Base-by-base conservation (phyloP, 2,113 vertebrate genomes). In the Dissostichus mawsoni region DNA sequence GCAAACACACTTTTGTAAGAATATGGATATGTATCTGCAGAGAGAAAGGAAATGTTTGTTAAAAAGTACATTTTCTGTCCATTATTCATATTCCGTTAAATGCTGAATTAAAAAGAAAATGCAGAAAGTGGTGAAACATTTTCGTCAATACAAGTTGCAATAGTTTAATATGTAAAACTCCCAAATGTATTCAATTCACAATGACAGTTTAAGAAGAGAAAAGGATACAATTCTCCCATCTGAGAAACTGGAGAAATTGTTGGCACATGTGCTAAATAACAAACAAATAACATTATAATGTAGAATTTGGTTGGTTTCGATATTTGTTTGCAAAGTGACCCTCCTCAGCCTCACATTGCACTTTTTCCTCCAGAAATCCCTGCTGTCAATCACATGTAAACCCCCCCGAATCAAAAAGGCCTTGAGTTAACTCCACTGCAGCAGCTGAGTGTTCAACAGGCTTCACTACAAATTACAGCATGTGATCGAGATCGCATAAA, bases 401-500 rank as follows among this genome's bases (percentile, higher is more conserved):
- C 44, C 23, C 17, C n/a, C 17, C n/a, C 13, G 10, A 17, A 17
- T 18, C 11, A 13, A 73, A 10, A 70, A 59, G 73, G 13, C 61
- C 65, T 8, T 71, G 8, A 2, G 1, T 45, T 61, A 20, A 53
- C 61, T 76, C 59, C 48, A 11, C 65, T 63, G 52, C 74, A 71
- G 77, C 75, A 64, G 59, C 66, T 18, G 2, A 72, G 36, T 53
- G 76, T 66, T 79, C 59, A 68, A 50, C 76, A 62, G 76, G 63
- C 72, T 73, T 82, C 71, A 48, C 16, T 52, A 83, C 79, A 86
- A 90, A 91, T 92, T 83, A 77, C 74, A 63, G 23, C 65, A 69
- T 74, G 61, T 47, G 86, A 90, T 87, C 59, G 16, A 3, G 13
- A 85, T 83, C 61, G 12, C 41, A 55, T 33, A 82, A 82, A 85